Evolutionary conservation across 2,888 invertebrate species (phyloP), one percentile per base, ranked within the genome.

Genomic region (Hyles lineata): DNA sequence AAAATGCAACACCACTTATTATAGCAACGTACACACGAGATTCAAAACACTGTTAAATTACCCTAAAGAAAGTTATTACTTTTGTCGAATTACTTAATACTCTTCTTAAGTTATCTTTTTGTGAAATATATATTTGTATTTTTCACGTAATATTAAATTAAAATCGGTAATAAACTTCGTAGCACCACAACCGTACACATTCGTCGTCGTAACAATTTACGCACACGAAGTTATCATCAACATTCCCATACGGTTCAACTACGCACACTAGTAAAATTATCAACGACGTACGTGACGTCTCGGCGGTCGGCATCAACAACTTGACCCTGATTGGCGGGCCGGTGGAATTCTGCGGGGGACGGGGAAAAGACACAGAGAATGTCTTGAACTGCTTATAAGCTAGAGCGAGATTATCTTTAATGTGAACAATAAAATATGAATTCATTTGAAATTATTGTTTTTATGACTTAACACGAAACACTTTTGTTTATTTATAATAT

Each of bases 1-100:
- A 95, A 94, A 82, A 91, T 89, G 89, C 91, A 92, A 92, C 88
- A 89, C 87, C 85, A 89, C 88, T 85, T 82, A 82, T 77, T 84
- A 83, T 74, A 87, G 83, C 83, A 84, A 87, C 79, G 82, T 82
- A 77, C 84, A 82, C 85, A 84, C 79, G 78, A 80, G 77, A 80
- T 62, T 75, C 70, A 74, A 70, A 70, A 70, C 72, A 67, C 62
- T 67, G n/a, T 76, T 80, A 79, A 74, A 77, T 74, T 67, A 74
- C 77, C 76, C 74, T 73, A 75, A 75, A 75, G 71, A 76, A 67
- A 70, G 75, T 73, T 75, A 75, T 74, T 73, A 74, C 71, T 72
- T 75, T 79, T 62, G 73, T 74, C 9, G 71, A n/a, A 74, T 74
- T 70, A 74, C 21, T 76, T 58, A 72, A 79, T 79, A 76, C 70